Evolutionary conservation across 2,888 invertebrate species (phyloP).

Genomic region (Ferdinandea cuprea): DNA sequence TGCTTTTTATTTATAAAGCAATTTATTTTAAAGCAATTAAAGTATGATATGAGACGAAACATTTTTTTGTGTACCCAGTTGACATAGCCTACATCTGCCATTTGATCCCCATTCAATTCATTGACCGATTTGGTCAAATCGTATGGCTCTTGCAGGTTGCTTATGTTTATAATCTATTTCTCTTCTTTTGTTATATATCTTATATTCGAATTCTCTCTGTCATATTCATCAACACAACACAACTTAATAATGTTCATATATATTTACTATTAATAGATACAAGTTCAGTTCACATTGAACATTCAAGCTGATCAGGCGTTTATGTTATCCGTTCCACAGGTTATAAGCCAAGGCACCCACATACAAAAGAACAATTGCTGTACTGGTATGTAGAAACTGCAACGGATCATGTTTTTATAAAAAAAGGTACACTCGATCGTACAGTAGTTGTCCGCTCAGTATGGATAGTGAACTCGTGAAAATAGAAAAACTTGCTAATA

Average conservation of each 20-base stretch:
- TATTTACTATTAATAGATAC: not conserved
- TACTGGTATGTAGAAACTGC: not conserved
- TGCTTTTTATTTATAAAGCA: no score
- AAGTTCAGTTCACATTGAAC: not conserved
- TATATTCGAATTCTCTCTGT: no score
- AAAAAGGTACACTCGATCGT: not conserved
- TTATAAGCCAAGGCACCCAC: not conserved
- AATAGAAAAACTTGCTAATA: constrained; percentile 13
- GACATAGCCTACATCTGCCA: no score
- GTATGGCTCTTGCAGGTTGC: no score
- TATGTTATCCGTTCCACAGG: not conserved
- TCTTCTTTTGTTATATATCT: not conserved
- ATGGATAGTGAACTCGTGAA: constrained; percentile 6
- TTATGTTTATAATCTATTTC: not conserved
- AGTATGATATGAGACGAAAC: no score
- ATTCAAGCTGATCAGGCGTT: not conserved
- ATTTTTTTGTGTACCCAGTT: no score
- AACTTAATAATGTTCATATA: not conserved
- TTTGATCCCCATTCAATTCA: no score
- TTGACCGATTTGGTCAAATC: no score
- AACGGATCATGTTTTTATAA: not conserved
- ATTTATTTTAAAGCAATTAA: no score
- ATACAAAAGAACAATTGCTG: not conserved
- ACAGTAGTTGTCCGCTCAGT: not conserved
- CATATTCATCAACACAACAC: not conserved